Conservation (phyloP, 1,140 invertebrate species). For the Mercenaria mercenaria region DNA sequence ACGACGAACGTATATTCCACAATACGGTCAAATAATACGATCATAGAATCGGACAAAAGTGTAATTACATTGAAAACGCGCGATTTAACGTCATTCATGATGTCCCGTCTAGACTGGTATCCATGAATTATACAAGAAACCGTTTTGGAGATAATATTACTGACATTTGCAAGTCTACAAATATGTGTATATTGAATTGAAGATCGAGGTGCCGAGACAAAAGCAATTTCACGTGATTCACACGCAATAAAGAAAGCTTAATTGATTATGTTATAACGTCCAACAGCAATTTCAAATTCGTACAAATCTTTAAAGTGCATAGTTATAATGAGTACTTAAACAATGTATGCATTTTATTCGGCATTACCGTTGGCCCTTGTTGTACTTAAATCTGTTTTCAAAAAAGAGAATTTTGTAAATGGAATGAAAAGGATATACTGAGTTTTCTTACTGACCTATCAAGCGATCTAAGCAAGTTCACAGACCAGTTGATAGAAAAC, state of each 20-base stretch:
- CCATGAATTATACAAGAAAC: constrained; percentile 8
- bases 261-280: background rate
- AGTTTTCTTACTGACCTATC: background rate
- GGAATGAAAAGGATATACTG: background rate
- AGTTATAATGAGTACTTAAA: background rate
- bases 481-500: background rate
- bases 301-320: background rate
- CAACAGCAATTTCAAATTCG: background rate
- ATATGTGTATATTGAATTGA: constrained; percentile 8
- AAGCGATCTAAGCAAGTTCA: background rate
- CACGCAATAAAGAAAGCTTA: background rate
- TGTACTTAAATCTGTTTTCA: background rate
- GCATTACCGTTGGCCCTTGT: background rate
- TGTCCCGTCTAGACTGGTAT: background rate
- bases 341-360: background rate
- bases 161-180: constrained; percentile 14
- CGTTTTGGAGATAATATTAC: background rate
- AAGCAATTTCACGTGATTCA: background rate
- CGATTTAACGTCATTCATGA: background rate
- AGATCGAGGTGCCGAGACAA: background rate
- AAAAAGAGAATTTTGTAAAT: background rate
- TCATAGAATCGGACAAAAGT: background rate
- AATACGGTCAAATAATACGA: background rate
- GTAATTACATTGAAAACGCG: background rate
- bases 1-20: background rate